These are phyloP conservation scores for Trimorus sp. DNA, from an alignment of 2,888 invertebrate genomes.

Conservation along the genomic window DNA sequence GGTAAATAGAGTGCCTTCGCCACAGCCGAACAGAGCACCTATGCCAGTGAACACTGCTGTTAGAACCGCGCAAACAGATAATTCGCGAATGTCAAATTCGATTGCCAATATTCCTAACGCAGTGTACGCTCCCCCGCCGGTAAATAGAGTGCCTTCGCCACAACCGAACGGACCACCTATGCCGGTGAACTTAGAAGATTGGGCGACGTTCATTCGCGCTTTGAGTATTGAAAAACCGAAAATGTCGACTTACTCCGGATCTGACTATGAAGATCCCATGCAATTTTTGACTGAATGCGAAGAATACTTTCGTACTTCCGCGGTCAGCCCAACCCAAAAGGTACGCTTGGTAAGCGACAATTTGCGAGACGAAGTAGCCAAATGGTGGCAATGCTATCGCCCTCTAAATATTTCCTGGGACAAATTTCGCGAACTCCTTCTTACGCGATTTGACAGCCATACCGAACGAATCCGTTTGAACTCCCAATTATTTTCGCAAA, in stretches of 20 bases:
- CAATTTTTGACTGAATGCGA: not conserved
- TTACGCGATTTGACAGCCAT: slow-evolving; percentile 1
- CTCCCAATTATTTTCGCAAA: slow-evolving; percentile 22
- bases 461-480: slow-evolving; percentile 15
- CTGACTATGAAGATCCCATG: not conserved
- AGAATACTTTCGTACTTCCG: not conserved
- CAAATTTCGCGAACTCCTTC: slow-evolving; percentile 26
- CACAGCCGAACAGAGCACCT: no score
- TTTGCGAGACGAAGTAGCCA: not conserved
- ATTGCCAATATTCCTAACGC: no score
- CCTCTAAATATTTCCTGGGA: slow-evolving; percentile 23
- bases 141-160: not conserved
- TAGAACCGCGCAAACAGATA: no score
- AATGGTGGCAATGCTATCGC: slow-evolving; percentile 35
- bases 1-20: not conserved
- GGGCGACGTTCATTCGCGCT: slow-evolving; percentile 1
- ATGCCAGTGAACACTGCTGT: no score
- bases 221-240: slow-evolving; percentile 3
- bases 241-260: slow-evolving; percentile 1
- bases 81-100: no score
- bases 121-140: no score
- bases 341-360: not conserved
- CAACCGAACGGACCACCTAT: no score
- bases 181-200: not conserved
- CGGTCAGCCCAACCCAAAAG: not conserved